A percentile compares a stretch with the other conserved stretches of the same genome.
phyloP scores from a whole-genome alignment of 2,888 invertebrate species.

The Agrochola lychnidis region DNA sequence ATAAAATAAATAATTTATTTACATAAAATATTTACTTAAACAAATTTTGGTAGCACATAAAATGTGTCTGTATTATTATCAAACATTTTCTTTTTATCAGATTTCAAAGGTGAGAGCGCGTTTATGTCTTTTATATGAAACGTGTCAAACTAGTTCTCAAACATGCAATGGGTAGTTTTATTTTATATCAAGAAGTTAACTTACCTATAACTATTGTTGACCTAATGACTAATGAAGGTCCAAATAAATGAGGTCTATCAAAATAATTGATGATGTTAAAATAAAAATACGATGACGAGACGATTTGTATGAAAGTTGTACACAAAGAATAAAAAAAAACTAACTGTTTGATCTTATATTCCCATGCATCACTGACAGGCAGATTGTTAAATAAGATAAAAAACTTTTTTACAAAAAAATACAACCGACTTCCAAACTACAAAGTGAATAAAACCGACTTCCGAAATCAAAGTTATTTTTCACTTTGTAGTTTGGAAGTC shows the following conservation, averaged over 20 bases:
- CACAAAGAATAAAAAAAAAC: too few species aligned
- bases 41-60: slow-evolving; percentile 14
- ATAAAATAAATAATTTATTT: slow-evolving; percentile 6
- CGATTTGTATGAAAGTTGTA: too few species aligned
- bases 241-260: too few species aligned
- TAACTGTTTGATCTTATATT: too few species aligned
- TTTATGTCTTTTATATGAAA: slow-evolving; percentile 83
- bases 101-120: slow-evolving; percentile 65
- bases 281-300: too few species aligned
- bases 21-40: slow-evolving; percentile 1
- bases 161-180: slow-evolving; percentile 27
- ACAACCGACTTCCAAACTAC: too few species aligned
- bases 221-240: neutral
- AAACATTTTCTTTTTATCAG: slow-evolving; percentile 7
- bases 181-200: neutral
- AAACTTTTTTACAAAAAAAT: too few species aligned
- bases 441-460: too few species aligned
- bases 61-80: slow-evolving; percentile 9
- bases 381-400: too few species aligned
- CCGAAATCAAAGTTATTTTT: too few species aligned
- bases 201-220: neutral
- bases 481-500: too few species aligned
- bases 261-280: neutral
- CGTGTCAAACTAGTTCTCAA: slow-evolving; percentile 67
- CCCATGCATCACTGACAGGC: too few species aligned